Percentiles rank a stretch among this genome's conserved stretches.
phyloP scores from a whole-genome alignment of 2,888 invertebrate genomes.

The Dicranocentrus wangi region DNA sequence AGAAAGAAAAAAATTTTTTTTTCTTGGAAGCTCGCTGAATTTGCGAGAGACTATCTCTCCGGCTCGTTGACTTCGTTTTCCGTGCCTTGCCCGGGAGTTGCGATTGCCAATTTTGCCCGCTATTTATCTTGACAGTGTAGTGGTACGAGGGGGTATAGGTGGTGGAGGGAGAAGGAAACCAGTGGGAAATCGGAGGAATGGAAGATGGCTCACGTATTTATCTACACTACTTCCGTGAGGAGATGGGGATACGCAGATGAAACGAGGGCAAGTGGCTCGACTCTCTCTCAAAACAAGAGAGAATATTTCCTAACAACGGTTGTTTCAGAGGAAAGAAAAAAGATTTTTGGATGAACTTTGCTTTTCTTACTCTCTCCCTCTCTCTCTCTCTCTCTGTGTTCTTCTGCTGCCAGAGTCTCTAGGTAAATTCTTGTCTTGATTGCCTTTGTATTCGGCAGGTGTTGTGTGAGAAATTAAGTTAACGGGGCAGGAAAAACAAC shows the following conservation, averaged over 20 bases:
- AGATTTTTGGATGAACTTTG: no score
- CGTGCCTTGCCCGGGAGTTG: constrained; percentile 50
- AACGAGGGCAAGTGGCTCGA: constrained; percentile 53
- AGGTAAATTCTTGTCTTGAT: constrained; percentile 37
- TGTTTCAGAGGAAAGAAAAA: no score
- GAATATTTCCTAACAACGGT: no score
- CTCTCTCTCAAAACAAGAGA: constrained; percentile 21
- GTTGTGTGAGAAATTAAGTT: constrained; percentile 61
- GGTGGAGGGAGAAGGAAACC: constrained; percentile 7
- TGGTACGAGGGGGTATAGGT: constrained; percentile 7
- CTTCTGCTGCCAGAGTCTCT: no score
- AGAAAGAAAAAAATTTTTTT: neutral
- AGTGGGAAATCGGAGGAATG: neutral
- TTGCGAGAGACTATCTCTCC: constrained; percentile 41
- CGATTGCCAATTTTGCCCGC: constrained; percentile 61
- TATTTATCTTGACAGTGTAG: constrained; percentile 61
- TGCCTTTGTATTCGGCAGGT: constrained; percentile 62
- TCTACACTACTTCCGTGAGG: no score
- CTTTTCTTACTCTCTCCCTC: no score
- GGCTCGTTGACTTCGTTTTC: constrained; percentile 55
- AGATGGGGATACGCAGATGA: constrained; percentile 1
- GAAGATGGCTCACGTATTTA: no score
- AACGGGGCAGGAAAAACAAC: constrained; percentile 2
- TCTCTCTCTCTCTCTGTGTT: no score
- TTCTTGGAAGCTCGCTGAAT: constrained; percentile 23